These are phyloP conservation scores for Pantherophis vulpinus DNA, from an alignment of 2,797 vertebrate genomes.

Conservation along the genomic window DNA sequence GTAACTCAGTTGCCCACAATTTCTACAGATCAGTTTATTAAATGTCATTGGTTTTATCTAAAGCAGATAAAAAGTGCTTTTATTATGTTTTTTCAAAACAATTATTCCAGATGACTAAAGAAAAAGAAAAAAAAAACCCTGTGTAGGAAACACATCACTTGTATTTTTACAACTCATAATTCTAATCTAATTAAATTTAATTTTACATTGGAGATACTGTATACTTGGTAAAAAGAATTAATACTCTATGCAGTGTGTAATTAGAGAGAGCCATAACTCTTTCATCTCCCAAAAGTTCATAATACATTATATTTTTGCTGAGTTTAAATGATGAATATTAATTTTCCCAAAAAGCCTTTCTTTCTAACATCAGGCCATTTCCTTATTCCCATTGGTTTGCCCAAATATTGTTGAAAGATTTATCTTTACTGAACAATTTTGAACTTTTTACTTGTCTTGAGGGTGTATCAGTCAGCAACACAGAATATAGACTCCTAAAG, in stretches of 20 bases:
- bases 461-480: too few relatives aligned
- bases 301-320: background rate
- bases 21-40: background rate
- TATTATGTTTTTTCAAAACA: background rate
- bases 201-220: background rate
- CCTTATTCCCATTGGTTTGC: background rate
- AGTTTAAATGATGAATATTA: background rate
- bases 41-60: background rate
- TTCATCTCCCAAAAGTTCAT: background rate
- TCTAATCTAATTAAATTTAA: background rate
- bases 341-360: background rate
- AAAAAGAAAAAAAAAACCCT: background rate
- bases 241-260: background rate
- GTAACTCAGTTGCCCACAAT: background rate
- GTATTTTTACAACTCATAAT: background rate
- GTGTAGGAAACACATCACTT: background rate
- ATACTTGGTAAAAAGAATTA: background rate
- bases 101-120: background rate
- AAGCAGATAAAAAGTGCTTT: background rate
- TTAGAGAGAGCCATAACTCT: background rate
- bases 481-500: background rate
- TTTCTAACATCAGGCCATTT: background rate
- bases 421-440: background rate
- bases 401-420: background rate
- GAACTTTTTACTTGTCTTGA: background rate